Base-by-base conservation (phyloP, 2,797 vertebrate genomes). In the Mus minutoides region DNA sequence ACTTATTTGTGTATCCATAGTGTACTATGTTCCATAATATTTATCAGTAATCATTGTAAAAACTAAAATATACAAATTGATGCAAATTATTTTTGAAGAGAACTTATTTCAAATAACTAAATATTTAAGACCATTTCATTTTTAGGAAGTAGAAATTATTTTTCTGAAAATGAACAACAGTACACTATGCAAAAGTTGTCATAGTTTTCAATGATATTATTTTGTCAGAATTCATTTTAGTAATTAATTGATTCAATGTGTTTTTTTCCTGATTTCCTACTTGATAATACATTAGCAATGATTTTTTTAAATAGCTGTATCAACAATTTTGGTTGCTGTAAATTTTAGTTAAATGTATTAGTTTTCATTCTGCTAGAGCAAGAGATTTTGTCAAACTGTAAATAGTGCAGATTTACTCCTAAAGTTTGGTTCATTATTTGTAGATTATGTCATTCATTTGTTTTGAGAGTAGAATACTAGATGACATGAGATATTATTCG, bases 291-390 rank as follows among this genome's bases (percentile, higher is more conserved):
- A 92, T 6, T 79, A 21, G 56, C 9, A 7, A 40, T 64, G 12
- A 5, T 34, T 78, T 86, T 26, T 54, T 54, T 54, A 16, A 73
- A 80, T 2, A 76, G 12, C 43, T 75, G 37, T 79, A 91, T 21
- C 5, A 9, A 79, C 7, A 75, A 7, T 92, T 95, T 17, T 34
- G 37, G 16, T 24, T 34, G 82, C n/a, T 91, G 31, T 11, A 71
- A 71, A 58, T 49, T 69, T 92, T 85, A 94, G 60, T 87, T 75
- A 83, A 96, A 94, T 79, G 40, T 19, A 90, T 79, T 92, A 93
- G 40, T 73, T 79, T 13, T 71, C 6, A 77, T 52, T 11, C 10
- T 79, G 9, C 40, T 64, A 75, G 11, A 75, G 5, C 60, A 52
- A 52, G 85, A 82, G 17, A 0, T 46, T 56, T 92, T 86, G 4